phyloP scores from a whole-genome alignment of 2,797 vertebrate genomes.

The Anguilla megastoma region DNA sequence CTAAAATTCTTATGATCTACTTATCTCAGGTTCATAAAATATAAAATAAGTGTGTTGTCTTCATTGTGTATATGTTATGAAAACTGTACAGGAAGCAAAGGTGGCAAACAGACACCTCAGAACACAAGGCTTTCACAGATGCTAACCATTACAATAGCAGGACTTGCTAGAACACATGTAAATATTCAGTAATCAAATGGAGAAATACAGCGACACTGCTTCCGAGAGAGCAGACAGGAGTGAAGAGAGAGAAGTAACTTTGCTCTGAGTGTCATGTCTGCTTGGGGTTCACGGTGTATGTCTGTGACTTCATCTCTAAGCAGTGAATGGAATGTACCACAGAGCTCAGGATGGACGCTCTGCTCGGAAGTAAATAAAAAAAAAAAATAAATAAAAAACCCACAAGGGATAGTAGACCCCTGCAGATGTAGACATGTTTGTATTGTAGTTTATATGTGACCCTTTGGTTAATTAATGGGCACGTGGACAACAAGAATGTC shows the following conservation, averaged over 20 bases:
- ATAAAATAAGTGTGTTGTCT: slow-evolving; percentile 15
- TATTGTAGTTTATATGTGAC: background rate
- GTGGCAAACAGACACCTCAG: background rate
- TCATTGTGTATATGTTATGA: slow-evolving; percentile 14
- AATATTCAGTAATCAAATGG: slow-evolving; percentile 11
- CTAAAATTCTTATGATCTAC: slow-evolving; percentile 24
- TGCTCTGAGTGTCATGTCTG: background rate
- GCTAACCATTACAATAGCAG: background rate
- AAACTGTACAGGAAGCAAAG: background rate
- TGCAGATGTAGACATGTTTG: slow-evolving; percentile 6
- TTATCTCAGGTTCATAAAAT: slow-evolving; percentile 36
- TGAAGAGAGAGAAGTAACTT: background rate
- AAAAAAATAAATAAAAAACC: background rate
- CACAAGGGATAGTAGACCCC: background rate
- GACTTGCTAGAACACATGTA: background rate
- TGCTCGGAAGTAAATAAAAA: background rate
- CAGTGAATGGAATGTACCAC: background rate
- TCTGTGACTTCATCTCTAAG: background rate
- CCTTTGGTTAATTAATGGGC: slow-evolving; percentile 1
- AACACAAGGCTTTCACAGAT: background rate
- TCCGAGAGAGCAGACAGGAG: background rate
- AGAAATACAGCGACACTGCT: background rate
- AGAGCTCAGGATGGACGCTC: background rate
- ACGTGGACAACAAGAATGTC: background rate
- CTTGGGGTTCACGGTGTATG: background rate